Conservation (phyloP, 2,888 invertebrate genomes). For the Adelphocoris suturalis region DNA sequence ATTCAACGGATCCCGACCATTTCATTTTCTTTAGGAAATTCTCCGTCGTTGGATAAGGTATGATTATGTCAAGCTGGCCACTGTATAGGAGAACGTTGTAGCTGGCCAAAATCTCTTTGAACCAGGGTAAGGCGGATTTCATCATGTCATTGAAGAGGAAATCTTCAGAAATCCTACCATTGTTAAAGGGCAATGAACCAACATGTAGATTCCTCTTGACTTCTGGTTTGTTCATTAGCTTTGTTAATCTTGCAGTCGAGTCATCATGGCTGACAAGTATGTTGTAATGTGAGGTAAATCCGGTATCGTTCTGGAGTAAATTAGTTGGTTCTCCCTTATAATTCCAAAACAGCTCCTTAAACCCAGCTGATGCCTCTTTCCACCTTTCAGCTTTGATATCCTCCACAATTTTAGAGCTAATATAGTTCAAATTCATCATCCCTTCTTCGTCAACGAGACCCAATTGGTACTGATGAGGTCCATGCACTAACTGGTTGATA, state of each 20-base stretch:
- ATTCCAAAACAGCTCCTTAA: slow-evolving; percentile 81
- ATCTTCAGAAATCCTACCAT: slow-evolving; percentile 82
- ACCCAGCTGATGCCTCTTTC: slow-evolving; percentile 31
- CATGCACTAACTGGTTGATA: slow-evolving; percentile 80
- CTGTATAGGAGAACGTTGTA: slow-evolving; percentile 90
- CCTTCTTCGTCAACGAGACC: slow-evolving; percentile 79
- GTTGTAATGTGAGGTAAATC: slow-evolving; percentile 84
- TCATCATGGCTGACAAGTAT: slow-evolving; percentile 56
- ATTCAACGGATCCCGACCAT: slow-evolving; percentile 84
- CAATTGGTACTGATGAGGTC: slow-evolving; percentile 80
- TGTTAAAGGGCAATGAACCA: slow-evolving; percentile 68
- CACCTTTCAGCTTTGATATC: slow-evolving; percentile 61
- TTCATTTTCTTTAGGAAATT: slow-evolving; percentile 87
- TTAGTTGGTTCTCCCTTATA: slow-evolving; percentile 74
- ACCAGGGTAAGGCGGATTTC: slow-evolving; percentile 87
- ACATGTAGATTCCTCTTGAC: slow-evolving; percentile 74
- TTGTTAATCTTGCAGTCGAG: not conserved
- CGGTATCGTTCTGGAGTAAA: slow-evolving; percentile 85
- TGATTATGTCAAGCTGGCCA: slow-evolving; percentile 95
- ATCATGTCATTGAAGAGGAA: slow-evolving; percentile 88
- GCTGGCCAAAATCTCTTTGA: slow-evolving; percentile 83
- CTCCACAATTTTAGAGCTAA: slow-evolving; percentile 54
- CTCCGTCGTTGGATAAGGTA: slow-evolving; percentile 91
- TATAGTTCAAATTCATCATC: slow-evolving; percentile 76
- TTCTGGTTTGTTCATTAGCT: slow-evolving; percentile 10